Evolutionary conservation across 2,888 invertebrate species (phyloP), one percentile per base, ranked within the genome.

Genomic region (Hydraecia micacea): DNA sequence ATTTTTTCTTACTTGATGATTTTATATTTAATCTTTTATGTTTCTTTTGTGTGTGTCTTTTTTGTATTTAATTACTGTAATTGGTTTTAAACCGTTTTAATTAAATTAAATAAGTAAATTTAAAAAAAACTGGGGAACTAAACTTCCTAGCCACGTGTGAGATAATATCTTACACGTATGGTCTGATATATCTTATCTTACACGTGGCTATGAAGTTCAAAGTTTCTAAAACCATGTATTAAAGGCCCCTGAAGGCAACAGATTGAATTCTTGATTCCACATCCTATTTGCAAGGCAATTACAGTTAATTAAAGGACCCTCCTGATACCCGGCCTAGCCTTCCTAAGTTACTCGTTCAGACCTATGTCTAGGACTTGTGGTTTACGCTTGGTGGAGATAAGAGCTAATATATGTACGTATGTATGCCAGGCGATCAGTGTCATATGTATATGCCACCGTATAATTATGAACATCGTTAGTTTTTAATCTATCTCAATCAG

Each of bases 271-370:
- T 58, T 39, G 21, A 67, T 28, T 42, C 58, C 39, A 25, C 18
- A n/a, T 81, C n/a, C 46, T 58, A 58, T 68, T 71, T 63, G 15
- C 39, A 76, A 81, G 32, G 62, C 67, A 71, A 66, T 80, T 55
- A 55, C 11, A 80, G 21, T 63, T 81, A 72, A 81, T 71, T 71
- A 71, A 71, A 67, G 18, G n/a, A 75, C 39, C 55, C 18, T 75
- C 15, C n/a, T 28, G 25, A 46, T 63, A 46, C 46, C 28, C 21
- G 15, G 4, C 25, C 13, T 25, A 18, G 13, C 49, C 42, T 49
- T 49, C 21, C 21, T 55, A 58, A 73, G 36, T 60, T 25, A 69
- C 32, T 49, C 25, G 15, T 42, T 58, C 7, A 69, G 49, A 65
- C 49, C 32, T 70, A 42, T 36, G 32, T 74, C 55, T n/a, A 69